These are phyloP conservation scores for Chrysolina oricalcia DNA, from an alignment of 2,888 invertebrate genomes.

Conservation along the genomic window DNA sequence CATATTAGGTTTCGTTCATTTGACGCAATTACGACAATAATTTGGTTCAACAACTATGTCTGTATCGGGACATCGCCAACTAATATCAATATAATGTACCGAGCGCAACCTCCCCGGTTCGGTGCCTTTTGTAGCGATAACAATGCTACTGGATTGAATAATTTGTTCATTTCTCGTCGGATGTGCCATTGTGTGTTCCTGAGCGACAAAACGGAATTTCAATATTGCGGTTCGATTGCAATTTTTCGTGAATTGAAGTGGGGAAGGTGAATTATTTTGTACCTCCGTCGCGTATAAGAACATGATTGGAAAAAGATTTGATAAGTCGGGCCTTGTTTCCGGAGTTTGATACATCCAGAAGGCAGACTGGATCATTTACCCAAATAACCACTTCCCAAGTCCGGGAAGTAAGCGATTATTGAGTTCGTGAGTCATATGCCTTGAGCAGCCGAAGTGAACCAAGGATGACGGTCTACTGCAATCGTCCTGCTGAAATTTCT, in stretches of 20 bases:
- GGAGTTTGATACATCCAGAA: too few species aligned
- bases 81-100: neutral
- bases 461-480: too few species aligned
- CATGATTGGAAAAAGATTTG: too few species aligned
- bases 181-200: neutral
- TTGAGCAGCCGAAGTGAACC: too few species aligned
- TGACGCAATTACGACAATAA: conserved; percentile 27
- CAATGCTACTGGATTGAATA: neutral
- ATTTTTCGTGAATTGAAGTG: neutral
- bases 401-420: too few species aligned
- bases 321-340: too few species aligned
- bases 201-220: neutral
- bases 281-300: too few species aligned
- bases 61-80: neutral
- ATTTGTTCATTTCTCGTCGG: neutral
- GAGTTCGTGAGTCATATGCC: too few species aligned
- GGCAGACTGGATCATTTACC: too few species aligned
- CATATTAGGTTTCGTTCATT: conserved; percentile 25
- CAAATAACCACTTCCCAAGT: too few species aligned
- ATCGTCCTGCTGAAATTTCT: too few species aligned
- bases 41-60: conserved; percentile 26
- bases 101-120: neutral
- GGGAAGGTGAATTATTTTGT: neutral
- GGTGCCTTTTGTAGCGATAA: conserved; percentile 1
- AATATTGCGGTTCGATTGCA: neutral